Evolutionary conservation across 2,113 vertebrate genomes (phyloP).

Genomic region (Jaculus jaculus): DNA sequence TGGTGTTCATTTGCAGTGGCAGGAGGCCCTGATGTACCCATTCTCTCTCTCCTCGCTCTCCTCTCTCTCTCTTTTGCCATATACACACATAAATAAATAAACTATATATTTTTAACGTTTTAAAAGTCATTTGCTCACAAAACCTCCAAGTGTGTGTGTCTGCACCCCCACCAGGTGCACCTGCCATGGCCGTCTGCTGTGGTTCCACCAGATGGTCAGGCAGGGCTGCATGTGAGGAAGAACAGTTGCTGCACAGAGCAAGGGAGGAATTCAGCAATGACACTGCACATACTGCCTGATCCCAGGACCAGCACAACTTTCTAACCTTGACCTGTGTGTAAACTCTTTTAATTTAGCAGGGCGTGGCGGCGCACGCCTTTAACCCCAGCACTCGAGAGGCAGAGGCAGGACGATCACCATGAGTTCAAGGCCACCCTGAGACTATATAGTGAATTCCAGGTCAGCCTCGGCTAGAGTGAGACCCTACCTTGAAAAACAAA

Average conservation of each 20-base stretch:
- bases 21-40: too few relatives aligned
- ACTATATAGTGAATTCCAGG: too few relatives aligned
- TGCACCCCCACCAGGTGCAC: not conserved
- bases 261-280: not conserved
- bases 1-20: too few relatives aligned
- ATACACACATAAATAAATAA: too few relatives aligned
- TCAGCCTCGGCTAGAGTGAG: too few relatives aligned
- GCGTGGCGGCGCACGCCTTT: too few relatives aligned
- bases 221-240: not conserved
- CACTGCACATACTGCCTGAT: not conserved
- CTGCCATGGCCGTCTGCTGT: not conserved
- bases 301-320: not conserved
- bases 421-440: too few relatives aligned
- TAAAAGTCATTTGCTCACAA: not conserved
- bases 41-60: too few relatives aligned
- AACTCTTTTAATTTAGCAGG: not conserved
- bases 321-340: not conserved
- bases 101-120: too few relatives aligned
- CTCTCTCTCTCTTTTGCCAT: not conserved
- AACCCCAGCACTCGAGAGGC: too few relatives aligned
- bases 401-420: too few relatives aligned
- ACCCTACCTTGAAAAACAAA: too few relatives aligned
- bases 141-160: not conserved
- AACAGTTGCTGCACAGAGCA: not conserved
- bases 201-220: not conserved